These are phyloP conservation scores for Potamilus streckersoni DNA, from an alignment of 1,140 invertebrate genomes.

Conservation along the genomic window DNA sequence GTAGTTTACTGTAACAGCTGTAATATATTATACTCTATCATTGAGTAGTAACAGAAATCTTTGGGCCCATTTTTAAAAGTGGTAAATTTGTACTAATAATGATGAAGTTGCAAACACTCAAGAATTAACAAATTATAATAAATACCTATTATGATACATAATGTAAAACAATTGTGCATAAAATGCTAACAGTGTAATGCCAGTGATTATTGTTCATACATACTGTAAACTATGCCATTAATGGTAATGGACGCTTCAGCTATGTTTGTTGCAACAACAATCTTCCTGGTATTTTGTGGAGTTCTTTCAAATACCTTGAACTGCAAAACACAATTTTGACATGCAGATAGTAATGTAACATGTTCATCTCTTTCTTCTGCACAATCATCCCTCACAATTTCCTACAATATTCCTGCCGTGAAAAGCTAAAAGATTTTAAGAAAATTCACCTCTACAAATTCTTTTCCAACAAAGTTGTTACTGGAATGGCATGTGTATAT, in stretches of 20 bases:
- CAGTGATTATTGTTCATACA: slow-evolving; percentile 13
- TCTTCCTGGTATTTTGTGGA: slow-evolving; percentile 82
- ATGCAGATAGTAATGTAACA: slow-evolving; percentile 1
- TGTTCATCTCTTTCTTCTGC: background rate
- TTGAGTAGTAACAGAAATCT: background rate
- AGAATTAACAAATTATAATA: too few species aligned
- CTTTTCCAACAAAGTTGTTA: background rate
- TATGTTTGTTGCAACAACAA: slow-evolving; percentile 96
- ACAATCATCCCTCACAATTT: background rate
- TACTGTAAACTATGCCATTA: slow-evolving; percentile 85
- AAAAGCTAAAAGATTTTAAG: background rate
- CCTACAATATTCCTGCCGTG: background rate
- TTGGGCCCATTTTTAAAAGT: too few species aligned
- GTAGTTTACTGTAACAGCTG: too few species aligned
- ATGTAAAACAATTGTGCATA: too few species aligned
- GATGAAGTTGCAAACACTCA: too few species aligned
- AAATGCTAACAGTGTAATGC: too few species aligned
- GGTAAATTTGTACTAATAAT: too few species aligned
- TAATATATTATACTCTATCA: too few species aligned
- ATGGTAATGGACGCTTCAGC: slow-evolving; percentile 97
- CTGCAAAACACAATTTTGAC: slow-evolving; percentile 69
- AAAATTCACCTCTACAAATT: background rate
- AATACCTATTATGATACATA: too few species aligned
- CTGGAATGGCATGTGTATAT: background rate
- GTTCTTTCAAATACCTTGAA: slow-evolving; percentile 88